These are phyloP conservation scores for Antigone vipio DNA, from an alignment of 2,113 vertebrate species.

Conservation along the genomic window DNA sequence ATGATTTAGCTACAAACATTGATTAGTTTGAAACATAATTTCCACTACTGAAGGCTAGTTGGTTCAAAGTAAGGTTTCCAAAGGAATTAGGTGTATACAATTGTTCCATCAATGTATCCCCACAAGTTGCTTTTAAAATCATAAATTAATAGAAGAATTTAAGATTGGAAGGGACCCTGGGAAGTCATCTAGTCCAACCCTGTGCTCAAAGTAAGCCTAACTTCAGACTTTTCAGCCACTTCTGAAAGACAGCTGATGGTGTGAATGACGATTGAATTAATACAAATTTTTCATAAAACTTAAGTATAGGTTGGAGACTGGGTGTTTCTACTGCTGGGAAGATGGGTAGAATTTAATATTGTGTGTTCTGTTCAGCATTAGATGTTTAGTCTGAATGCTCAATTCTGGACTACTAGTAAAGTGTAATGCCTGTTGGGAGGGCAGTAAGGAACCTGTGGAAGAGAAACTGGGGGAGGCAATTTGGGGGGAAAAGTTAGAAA, in stretches of 20 bases:
- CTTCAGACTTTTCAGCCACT: not conserved
- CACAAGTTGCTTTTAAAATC: not conserved
- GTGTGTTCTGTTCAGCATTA: not conserved
- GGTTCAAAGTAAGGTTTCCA: not conserved
- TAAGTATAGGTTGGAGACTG: not conserved
- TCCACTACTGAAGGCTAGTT: not conserved
- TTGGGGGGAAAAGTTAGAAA: not conserved
- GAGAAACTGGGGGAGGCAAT: not conserved
- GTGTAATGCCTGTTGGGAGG: not conserved
- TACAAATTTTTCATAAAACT: not conserved
- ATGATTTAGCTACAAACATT: not conserved
- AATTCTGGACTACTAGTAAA: not conserved
- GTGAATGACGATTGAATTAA: not conserved
- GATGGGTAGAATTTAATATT: not conserved
- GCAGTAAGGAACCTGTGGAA: not conserved
- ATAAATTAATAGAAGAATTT: not conserved
- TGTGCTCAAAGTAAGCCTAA: not conserved
- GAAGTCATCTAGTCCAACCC: not conserved
- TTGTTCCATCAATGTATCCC: not conserved
- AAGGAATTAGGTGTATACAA: not conserved
- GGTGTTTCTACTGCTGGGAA: not conserved
- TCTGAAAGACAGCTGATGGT: not conserved
- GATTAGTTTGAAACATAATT: not conserved
- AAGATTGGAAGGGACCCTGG: not conserved
- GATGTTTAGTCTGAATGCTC: not conserved